Conservation (phyloP, 2,797 vertebrate genomes). For the Bradypodion pumilum region DNA sequence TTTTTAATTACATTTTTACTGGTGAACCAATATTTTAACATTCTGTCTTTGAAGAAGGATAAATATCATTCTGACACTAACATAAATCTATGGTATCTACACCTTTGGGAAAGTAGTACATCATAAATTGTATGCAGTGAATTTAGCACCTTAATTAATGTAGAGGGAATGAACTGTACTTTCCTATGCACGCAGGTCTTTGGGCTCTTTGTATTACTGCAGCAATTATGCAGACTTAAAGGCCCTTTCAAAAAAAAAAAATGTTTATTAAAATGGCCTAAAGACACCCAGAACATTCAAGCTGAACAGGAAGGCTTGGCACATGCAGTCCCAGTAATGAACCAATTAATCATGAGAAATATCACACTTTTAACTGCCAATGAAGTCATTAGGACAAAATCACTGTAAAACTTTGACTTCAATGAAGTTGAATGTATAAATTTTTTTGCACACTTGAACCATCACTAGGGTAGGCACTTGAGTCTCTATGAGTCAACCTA, state of each 20-base stretch:
- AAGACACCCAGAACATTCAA: background rate
- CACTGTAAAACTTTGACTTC: background rate
- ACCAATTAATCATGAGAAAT: background rate
- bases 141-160: background rate
- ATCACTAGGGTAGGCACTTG: too few relatives aligned
- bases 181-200: background rate
- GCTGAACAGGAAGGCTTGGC: background rate
- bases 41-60: background rate
- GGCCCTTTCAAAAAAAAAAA: too few relatives aligned
- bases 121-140: too few relatives aligned
- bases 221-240: background rate
- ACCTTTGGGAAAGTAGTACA: background rate
- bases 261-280: background rate
- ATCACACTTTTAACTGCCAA: background rate
- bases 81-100: background rate
- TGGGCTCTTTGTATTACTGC: too few relatives aligned
- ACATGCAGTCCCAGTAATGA: background rate
- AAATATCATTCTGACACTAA: background rate
- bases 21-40: background rate
- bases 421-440: background rate
- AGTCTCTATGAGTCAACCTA: too few relatives aligned
- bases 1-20: background rate
- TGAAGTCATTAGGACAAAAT: background rate
- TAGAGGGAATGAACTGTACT: background rate
- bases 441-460: too few relatives aligned